Base-by-base conservation (phyloP, 2,888 invertebrate genomes). In the Seladonia tumulorum region DNA sequence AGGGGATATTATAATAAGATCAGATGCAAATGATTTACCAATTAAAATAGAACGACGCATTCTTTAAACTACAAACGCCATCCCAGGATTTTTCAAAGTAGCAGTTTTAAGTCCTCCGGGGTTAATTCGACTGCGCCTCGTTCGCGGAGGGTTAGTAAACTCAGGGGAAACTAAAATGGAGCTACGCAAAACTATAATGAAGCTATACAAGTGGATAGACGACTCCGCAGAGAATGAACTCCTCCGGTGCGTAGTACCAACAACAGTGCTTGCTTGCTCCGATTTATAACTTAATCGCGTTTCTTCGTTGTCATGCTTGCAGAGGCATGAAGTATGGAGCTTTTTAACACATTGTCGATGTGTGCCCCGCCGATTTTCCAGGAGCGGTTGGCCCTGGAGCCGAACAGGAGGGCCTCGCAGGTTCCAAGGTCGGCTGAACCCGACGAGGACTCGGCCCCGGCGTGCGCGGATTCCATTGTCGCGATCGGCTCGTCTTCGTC, bases 401-500 rank as follows among this genome's bases (percentile, higher is more conserved):
- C 35, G 66, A 8, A 29, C 18, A 35, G 18, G 66, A 66, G 60
- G 60, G 66, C 18, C 63, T 35, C 57, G 57, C 25, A n/a, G 35
- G 18, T 18, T 18, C 66, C 66, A 66, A 47, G 22, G 66, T 16
- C 68, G 49, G 39, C n/a, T 53, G 7, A 25, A 35, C 29, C 14
- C 70, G 29, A 42, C n/a, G n/a, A 29, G 35, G 47, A 63, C 57
- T 35, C 47, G 60, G 25, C 60, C 16, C 25, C 25, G 29, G 14
- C 60, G 53, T n/a, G 53, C 70, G 39, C n/a, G 42, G 75, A 76
- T 80, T 80, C 63, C 63, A 80, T 73, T 73, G 76, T 80, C 76
- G 66, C 68, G 66, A 85, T 74, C 68, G 72, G 10, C 72, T 47
- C 18, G 45, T 57, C 81, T 45, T 35, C 35, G 35, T 68, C 25